Conservation (phyloP, 2,113 vertebrate species). For the Aptenodytes forsteri region DNA sequence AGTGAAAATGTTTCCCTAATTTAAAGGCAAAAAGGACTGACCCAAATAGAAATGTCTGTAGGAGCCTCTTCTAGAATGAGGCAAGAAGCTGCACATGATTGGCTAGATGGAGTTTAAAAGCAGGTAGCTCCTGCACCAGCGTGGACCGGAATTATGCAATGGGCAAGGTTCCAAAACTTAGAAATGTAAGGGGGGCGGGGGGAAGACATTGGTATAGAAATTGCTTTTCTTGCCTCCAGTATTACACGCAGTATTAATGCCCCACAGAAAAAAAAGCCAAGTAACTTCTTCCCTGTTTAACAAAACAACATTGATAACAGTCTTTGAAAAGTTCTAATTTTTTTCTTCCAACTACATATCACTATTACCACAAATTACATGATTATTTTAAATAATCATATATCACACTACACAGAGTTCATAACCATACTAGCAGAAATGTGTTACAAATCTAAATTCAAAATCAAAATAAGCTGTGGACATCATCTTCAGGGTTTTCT, state of each 20-base stretch:
- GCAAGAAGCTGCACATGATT: accelerated
- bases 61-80: not conserved
- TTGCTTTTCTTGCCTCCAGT: not conserved
- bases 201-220: not conserved
- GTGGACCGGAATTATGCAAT: not conserved
- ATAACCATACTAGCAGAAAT: not conserved
- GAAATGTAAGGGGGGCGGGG: not conserved
- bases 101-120: not conserved
- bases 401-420: not conserved
- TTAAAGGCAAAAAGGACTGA: not conserved
- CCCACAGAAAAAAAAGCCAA: not conserved
- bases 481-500: not conserved
- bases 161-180: not conserved
- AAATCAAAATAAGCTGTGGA: not conserved
- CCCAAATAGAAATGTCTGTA: not conserved
- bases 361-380: not conserved
- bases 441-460: not conserved
- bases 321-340: not conserved
- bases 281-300: not conserved
- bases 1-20: not conserved
- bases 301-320: not conserved
- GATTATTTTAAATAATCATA: not conserved
- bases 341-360: not conserved
- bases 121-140: not conserved
- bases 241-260: not conserved